Percentiles rank a stretch among this genome's conserved stretches.
These are phyloP conservation scores for Thymallus thymallus DNA, from an alignment of 2,113 vertebrate species.

Conservation along the genomic window DNA sequence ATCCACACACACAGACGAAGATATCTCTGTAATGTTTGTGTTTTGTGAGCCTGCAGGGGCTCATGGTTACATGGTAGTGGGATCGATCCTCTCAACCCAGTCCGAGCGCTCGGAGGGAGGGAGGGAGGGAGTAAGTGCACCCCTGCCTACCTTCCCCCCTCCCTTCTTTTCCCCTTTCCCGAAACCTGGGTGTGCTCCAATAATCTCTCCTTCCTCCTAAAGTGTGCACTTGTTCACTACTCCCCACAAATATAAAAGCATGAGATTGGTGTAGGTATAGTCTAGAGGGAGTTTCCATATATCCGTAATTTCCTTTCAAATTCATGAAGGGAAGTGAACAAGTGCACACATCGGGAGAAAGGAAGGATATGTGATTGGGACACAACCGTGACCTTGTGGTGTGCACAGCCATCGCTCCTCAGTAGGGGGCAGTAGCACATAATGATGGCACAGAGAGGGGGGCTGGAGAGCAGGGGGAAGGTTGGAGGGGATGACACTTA, in stretches of 20 bases:
- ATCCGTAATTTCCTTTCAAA: neutral
- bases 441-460: conserved; percentile 63
- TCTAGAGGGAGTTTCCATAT: no score
- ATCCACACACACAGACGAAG: conserved; percentile 28
- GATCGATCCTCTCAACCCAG: conserved; percentile 60
- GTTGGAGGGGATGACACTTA: conserved; percentile 49
- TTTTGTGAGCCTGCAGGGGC: conserved; percentile 44
- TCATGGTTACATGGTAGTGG: conserved; percentile 40
- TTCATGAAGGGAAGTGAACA: no score
- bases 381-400: conserved; percentile 59
- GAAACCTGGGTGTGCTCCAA: neutral
- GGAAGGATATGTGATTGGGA: no score
- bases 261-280: no score
- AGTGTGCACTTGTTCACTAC: no score
- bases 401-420: conserved; percentile 55
- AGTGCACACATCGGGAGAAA: no score
- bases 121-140: conserved; percentile 58
- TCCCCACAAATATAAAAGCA: no score
- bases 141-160: conserved; percentile 42
- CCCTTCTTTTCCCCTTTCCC: conserved; percentile 4
- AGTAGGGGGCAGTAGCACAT: conserved; percentile 75
- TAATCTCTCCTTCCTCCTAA: neutral
- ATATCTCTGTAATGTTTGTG: conserved; percentile 61
- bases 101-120: conserved; percentile 35
- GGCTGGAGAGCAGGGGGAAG: conserved; percentile 15